Evolutionary conservation across 2,113 vertebrate genomes (phyloP), one percentile per base, ranked within the genome.

Genomic region (Nycticorax nycticorax): DNA sequence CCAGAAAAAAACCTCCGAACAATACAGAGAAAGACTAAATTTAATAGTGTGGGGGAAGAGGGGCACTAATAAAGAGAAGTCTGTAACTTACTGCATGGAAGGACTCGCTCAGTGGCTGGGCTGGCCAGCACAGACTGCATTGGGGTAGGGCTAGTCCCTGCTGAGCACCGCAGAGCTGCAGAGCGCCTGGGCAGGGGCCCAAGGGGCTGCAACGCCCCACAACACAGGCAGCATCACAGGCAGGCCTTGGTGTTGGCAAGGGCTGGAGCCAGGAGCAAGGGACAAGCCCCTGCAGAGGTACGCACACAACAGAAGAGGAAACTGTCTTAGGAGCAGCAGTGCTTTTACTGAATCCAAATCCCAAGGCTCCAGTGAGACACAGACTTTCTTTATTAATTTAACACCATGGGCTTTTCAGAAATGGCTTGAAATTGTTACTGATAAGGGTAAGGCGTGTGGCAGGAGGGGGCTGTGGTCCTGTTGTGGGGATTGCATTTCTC

Each of bases 61-160:
- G 72, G 62, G 71, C 62, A 57, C 43, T 81, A 93, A 93, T 92
- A 77, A 92, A 96, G 78, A 86, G 68, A 64, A 82, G 39, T 60
- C 84, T 92, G 64, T 81, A 91, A 83, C 57, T 90, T 20, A 62
- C 39, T 73, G 67, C 35, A 30, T 37, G 78, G 94, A 88, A 90
- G 92, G 83, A 60, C 35, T 83, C 8, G 1, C 73, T 91, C 57
- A 8, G 53, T 9, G 69, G 39, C 85, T 55, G 68, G 62, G 74
- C 66, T 90, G 85, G 69, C 66, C 8, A 1, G 71, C 94, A 82
- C 28, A 56, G 78, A 9, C 10, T 20, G 11, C 21, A 0, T 0
- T 33, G 45, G 78, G 22, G 57, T 43, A 88, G 62, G 52, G 39
- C 69, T 53, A 48, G 60, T 88, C 64, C 78, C 85, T 48, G 1